Percentiles rank a stretch among this genome's conserved stretches.
These are phyloP conservation scores for Callosobruchus maculatus DNA, from an alignment of 2,888 invertebrate genomes.

Conservation along the genomic window DNA sequence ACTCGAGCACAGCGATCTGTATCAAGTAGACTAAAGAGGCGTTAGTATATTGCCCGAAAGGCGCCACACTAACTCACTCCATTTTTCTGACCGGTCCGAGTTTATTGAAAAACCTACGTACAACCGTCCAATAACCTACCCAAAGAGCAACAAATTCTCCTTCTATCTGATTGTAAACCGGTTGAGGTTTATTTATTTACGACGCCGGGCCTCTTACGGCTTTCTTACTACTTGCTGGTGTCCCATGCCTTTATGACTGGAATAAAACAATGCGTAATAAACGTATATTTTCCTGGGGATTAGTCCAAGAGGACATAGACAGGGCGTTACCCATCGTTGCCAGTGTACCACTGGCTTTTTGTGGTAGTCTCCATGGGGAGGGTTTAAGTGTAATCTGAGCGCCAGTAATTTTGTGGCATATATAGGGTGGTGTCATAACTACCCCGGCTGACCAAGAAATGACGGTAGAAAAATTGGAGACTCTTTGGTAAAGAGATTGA, in stretches of 20 bases:
- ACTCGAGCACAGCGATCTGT: neutral
- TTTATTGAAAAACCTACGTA: neutral
- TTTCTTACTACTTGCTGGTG: neutral
- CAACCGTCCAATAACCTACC: neutral
- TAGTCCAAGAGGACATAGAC: neutral
- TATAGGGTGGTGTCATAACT: too few species aligned
- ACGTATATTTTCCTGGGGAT: neutral
- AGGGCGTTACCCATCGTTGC: neutral
- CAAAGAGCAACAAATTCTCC: neutral
- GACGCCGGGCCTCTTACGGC: neutral
- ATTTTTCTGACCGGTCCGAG: neutral
- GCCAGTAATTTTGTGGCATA: too few species aligned
- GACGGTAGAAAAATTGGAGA: too few species aligned
- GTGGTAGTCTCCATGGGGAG: too few species aligned
- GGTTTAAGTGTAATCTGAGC: too few species aligned
- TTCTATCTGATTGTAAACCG: neutral
- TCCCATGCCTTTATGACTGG: neutral
- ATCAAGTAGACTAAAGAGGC: neutral
- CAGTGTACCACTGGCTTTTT: too few species aligned
- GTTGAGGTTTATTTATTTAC: neutral
- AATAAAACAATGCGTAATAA: neutral
- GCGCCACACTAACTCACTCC: neutral
- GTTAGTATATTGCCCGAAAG: neutral
- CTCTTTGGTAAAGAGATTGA: too few species aligned
- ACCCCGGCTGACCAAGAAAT: too few species aligned